These are phyloP conservation scores for Mobula hypostoma DNA, from an alignment of 2,113 vertebrate genomes.

Conservation along the genomic window DNA sequence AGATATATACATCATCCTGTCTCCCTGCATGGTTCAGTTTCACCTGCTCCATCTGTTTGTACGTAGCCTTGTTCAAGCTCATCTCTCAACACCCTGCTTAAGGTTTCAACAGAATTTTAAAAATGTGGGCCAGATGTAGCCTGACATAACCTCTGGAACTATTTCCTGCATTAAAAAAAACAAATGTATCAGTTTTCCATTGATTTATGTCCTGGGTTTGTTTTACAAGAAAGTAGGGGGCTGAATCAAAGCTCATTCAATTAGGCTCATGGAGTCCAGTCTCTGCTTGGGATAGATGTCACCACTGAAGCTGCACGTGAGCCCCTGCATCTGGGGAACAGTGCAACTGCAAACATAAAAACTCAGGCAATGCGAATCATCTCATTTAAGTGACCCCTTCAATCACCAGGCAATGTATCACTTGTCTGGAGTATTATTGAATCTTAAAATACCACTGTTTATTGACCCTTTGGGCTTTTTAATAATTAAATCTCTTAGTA, in stretches of 20 bases:
- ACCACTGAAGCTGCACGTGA: not conserved
- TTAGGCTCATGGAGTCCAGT: not conserved
- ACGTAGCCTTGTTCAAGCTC: not conserved
- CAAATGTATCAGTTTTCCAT: constrained; percentile 32
- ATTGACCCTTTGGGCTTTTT: not conserved
- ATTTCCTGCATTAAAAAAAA: constrained; percentile 3
- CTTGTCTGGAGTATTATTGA: not conserved
- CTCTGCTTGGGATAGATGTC: not conserved
- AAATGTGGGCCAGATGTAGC: constrained; percentile 4
- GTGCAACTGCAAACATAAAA: not conserved
- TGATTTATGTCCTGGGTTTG: constrained; percentile 4
- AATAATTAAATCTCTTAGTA: not conserved
- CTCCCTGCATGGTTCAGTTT: not conserved
- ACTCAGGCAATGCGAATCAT: not conserved
- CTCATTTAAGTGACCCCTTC: not conserved
- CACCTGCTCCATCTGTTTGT: constrained; percentile 47
- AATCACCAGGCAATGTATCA: not conserved
- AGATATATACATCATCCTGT: not conserved
- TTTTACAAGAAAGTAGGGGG: not conserved
- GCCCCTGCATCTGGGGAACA: not conserved
- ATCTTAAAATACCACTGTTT: not conserved
- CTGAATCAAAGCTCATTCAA: not conserved
- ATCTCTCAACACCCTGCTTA: constrained; percentile 40
- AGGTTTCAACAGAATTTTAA: constrained; percentile 34
- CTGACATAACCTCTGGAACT: not conserved